Conservation (phyloP, 1,140 invertebrate genomes). For the Glomeris maerens region DNA sequence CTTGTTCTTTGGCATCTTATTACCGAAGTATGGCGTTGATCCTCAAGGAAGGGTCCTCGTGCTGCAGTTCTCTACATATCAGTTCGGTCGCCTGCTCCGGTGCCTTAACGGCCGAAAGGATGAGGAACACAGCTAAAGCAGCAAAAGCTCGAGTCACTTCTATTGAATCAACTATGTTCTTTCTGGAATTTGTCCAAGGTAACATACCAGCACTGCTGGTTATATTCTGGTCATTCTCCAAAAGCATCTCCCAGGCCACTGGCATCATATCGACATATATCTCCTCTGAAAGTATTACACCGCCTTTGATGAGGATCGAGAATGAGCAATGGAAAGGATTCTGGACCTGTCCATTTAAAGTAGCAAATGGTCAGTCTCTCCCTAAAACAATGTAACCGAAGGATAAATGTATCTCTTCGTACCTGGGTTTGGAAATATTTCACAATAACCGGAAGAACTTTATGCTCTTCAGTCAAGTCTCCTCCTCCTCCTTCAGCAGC, state of each 20-base stretch:
- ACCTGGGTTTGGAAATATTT: constrained; percentile 79
- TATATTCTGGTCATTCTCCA: constrained; percentile 52
- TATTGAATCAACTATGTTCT: background rate
- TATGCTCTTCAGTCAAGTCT: constrained; percentile 42
- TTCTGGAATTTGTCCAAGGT: background rate
- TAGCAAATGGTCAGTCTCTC: background rate
- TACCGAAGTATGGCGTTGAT: constrained; percentile 68
- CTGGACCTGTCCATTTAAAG: constrained; percentile 40
- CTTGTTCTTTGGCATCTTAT: background rate
- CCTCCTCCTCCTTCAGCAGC: constrained; percentile 22
- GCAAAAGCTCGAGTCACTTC: constrained; percentile 26
- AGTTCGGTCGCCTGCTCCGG: constrained; percentile 72
- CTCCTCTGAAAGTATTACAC: constrained; percentile 74
- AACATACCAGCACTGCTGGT: constrained; percentile 34
- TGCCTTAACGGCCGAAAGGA: constrained; percentile 76
- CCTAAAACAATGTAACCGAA: background rate
- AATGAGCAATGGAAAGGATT: constrained; percentile 81
- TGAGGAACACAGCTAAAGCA: constrained; percentile 74
- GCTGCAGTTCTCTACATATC: constrained; percentile 70
- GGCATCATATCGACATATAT: constrained; percentile 73
- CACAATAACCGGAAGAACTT: constrained; percentile 47
- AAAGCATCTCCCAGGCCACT: constrained; percentile 82
- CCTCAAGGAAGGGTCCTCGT: constrained; percentile 57
- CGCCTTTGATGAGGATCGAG: constrained; percentile 77
- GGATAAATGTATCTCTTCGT: constrained; percentile 8